phyloP scores from a whole-genome alignment of 2,797 vertebrate genomes.

The Scolopax bukidnonensis region DNA sequence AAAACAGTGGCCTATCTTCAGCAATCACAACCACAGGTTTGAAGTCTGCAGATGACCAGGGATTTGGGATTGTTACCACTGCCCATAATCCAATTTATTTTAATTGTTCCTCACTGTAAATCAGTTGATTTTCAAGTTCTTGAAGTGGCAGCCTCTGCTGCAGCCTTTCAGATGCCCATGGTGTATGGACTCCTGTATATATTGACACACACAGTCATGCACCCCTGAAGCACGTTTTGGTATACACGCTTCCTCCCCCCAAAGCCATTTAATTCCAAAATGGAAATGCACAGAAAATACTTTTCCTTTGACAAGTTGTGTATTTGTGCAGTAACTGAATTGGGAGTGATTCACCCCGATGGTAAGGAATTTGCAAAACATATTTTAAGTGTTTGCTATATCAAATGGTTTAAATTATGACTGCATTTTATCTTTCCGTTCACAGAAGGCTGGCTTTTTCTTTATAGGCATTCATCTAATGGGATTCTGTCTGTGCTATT shows the following conservation, averaged over 20 bases:
- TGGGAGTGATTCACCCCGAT: background rate
- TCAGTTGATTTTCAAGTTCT: background rate
- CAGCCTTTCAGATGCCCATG: background rate
- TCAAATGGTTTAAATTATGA: constrained; percentile 20
- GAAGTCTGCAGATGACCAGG: background rate
- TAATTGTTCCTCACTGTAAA: background rate
- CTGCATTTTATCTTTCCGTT: constrained; percentile 32
- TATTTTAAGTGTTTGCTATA: constrained; percentile 7
- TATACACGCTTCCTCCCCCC: background rate
- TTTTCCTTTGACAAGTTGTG: background rate
- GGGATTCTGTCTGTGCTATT: background rate
- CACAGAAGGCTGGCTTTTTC: constrained; percentile 30
- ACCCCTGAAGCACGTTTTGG: background rate
- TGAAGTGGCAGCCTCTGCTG: background rate
- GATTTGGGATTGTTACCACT: background rate
- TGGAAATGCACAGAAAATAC: background rate
- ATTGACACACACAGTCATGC: rapidly evolving
- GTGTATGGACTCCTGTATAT: rapidly evolving
- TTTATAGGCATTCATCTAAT: background rate
- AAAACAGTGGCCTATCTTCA: background rate
- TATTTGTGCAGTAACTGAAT: background rate
- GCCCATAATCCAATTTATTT: background rate
- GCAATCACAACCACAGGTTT: rapidly evolving
- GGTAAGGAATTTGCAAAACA: constrained; percentile 22
- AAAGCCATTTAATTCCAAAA: background rate